Base-by-base conservation (phyloP, 2,888 invertebrate species). In the Philereme vetulata region DNA sequence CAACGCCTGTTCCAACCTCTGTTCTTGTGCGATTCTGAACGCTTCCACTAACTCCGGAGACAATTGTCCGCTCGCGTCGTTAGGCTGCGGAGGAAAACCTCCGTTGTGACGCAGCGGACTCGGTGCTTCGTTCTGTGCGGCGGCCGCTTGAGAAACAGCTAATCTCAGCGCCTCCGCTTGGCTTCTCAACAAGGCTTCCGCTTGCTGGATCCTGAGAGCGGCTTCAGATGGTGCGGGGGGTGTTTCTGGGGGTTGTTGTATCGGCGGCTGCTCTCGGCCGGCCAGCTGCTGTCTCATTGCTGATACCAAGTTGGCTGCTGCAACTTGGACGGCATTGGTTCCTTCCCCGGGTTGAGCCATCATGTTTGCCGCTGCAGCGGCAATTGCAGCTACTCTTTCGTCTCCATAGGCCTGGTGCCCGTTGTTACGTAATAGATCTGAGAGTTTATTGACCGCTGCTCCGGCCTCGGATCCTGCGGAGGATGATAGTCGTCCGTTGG, bases 161-260 rank as follows among this genome's bases (percentile, higher is more conserved):
- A 97, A 85, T 74, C 97, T 93, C 42, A 97, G 91, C 0, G 97
- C 97, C 82, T 97, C 97, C 0, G 97, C 97, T 78, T 97, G 97
- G 71, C 96, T 96, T 77, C 97, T 93, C 32, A 97, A 89, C 53
- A 97, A 90, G 0, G 96, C 96, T 82, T 97, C 97, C 1, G 96
- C 96, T 75, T 95, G 95, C 77, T 96, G 96, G 90, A 96, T 95
- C 66, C 95, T 90, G 45, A 95, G 77, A 1, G 95, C 93, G 32
- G 94, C 94, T 81, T 97, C 97, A 0, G 96, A 96, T 65, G 97
- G 97, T 40, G 96, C 96, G 65, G 97, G 94, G 3, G 97, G 93
- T 9, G 97, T 93, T 52, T 96, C 96, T 70, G 96, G 95, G 3
- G 96, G 95, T 42, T 95, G 95, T 73, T 96, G 96, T 83, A 95